phyloP scores from a whole-genome alignment of 2,797 vertebrate genomes.

The Phataginus tetradactyla region DNA sequence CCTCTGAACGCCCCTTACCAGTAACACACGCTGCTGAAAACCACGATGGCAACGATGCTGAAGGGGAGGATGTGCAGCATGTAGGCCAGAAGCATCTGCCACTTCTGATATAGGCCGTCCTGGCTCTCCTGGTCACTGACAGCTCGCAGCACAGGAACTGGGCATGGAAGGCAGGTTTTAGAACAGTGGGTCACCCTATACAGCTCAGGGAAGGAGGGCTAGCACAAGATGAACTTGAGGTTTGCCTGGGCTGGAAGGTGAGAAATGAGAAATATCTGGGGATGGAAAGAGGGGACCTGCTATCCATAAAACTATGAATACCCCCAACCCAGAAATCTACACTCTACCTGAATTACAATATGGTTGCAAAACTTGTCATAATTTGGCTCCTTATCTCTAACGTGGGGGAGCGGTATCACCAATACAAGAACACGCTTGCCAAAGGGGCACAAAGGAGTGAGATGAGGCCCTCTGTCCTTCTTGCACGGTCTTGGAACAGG shows the following conservation, averaged over 20 bases:
- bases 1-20: slow-evolving; percentile 89
- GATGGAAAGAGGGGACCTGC: not conserved
- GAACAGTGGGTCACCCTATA: not conserved
- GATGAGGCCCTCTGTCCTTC: not conserved
- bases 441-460: not conserved
- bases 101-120: slow-evolving; percentile 96
- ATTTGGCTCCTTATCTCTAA: slow-evolving; percentile 8
- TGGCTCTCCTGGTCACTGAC: slow-evolving; percentile 96
- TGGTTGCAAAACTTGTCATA: not conserved
- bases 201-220: not conserved
- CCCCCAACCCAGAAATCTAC: not conserved
- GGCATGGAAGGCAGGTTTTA: slow-evolving; percentile 8
- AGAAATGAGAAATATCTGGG: not conserved
- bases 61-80: slow-evolving; percentile 95
- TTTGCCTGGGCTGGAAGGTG: not conserved
- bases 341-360: not conserved
- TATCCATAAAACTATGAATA: not conserved
- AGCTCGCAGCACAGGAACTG: slow-evolving; percentile 94
- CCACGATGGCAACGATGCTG: slow-evolving; percentile 91
- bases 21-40: slow-evolving; percentile 93
- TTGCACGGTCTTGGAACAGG: not conserved
- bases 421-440: not conserved
- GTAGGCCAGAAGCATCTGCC: slow-evolving; percentile 97
- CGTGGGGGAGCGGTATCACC: not conserved
- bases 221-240: not conserved